Conservation (phyloP, 2,888 invertebrate species). For the Diploptera punctata region DNA sequence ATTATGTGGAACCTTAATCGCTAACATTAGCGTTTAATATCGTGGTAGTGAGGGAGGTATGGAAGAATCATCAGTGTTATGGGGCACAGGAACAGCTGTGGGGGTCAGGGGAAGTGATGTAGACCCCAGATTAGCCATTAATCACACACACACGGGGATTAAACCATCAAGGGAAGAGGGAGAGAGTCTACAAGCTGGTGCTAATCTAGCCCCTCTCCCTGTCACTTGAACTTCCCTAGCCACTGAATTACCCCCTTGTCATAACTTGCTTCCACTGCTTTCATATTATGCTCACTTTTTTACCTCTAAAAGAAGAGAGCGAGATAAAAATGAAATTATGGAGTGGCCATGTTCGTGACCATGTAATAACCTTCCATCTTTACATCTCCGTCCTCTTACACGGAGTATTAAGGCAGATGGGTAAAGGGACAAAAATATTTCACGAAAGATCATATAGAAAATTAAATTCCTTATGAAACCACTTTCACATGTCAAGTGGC, state of each 20-base stretch:
- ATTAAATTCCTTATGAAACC: too few relatives aligned
- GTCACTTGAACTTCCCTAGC: background rate
- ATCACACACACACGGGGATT: background rate
- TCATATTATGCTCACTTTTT: background rate
- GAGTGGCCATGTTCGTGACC: background rate
- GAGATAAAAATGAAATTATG: background rate
- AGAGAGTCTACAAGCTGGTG: background rate
- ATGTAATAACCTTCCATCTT: too few relatives aligned
- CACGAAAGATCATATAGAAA: too few relatives aligned
- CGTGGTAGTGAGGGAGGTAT: too few relatives aligned
- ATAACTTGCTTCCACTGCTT: background rate
- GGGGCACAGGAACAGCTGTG: background rate
- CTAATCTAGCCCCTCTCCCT: background rate
- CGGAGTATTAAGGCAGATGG: too few relatives aligned
- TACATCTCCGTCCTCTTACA: too few relatives aligned
- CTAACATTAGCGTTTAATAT: too few relatives aligned
- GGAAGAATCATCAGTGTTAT: background rate
- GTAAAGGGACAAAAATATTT: too few relatives aligned
- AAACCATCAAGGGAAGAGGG: slow-evolving; percentile 2
- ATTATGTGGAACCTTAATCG: background rate
- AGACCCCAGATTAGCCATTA: background rate
- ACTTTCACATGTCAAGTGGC: too few relatives aligned
- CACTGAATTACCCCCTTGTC: background rate
- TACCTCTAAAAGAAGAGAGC: background rate
- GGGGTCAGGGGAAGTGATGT: background rate